A percentile compares a stretch with the other conserved stretches of the same genome.
These are phyloP conservation scores for Dendrocincla fuliginosa DNA, from an alignment of 2,797 vertebrate genomes.

Conservation along the genomic window DNA sequence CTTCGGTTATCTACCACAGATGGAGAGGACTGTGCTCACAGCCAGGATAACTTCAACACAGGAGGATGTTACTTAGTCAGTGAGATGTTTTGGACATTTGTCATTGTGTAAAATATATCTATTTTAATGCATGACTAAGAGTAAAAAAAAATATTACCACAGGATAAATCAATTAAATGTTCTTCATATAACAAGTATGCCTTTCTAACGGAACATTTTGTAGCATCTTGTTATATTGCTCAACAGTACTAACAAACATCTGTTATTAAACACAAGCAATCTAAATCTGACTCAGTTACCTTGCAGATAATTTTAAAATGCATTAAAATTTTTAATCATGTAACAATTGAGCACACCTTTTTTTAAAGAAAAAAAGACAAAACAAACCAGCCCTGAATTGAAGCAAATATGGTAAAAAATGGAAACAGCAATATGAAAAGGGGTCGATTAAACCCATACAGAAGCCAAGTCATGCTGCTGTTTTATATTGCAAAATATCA, in stretches of 20 bases:
- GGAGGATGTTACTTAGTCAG: not conserved
- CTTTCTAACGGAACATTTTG: not conserved
- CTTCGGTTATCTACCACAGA: not conserved
- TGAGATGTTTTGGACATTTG: not conserved
- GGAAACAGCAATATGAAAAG: not conserved
- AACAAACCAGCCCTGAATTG: not conserved
- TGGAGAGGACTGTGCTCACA: not conserved
- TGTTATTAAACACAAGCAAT: not conserved
- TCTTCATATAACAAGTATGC: not conserved
- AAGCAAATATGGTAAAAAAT: not conserved
- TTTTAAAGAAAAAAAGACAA: not conserved
- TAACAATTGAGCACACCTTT: not conserved
- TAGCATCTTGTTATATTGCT: not conserved
- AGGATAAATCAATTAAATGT: not conserved
- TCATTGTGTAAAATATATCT: not conserved
- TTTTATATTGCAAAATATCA: not conserved
- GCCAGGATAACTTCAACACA: not conserved
- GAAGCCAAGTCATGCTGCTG: not conserved
- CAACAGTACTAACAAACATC: not conserved
- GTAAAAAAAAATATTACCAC: not conserved
- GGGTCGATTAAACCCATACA: not conserved
- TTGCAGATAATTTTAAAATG: not conserved
- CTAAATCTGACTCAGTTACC: not conserved
- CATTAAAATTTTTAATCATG: not conserved
- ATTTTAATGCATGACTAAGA: constrained; percentile 6